Evolutionary conservation across 2,797 vertebrate genomes (phyloP).

Genomic region (Neoniphon sammara): DNA sequence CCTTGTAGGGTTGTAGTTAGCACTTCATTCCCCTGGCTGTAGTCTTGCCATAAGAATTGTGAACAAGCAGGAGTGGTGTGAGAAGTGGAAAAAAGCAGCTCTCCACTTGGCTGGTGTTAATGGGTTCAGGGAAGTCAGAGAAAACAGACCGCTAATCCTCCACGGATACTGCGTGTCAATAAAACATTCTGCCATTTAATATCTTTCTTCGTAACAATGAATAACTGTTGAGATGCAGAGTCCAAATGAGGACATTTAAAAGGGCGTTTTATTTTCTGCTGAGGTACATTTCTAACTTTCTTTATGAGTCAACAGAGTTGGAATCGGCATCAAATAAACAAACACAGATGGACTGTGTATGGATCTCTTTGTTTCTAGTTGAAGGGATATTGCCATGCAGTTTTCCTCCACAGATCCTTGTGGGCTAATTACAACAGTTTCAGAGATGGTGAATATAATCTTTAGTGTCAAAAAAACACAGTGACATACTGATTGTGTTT

Average conservation of each 20-base stretch:
- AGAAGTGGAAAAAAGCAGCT: conserved; percentile 51
- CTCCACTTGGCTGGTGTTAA: conserved; percentile 69
- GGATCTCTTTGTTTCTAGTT: conserved; percentile 55
- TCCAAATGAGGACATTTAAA: conserved; percentile 58
- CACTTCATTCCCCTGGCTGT: conserved; percentile 30
- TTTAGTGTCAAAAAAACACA: conserved; percentile 25
- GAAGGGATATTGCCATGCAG: conserved; percentile 14
- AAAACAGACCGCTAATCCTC: conserved; percentile 73
- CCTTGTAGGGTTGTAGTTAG: conserved; percentile 34
- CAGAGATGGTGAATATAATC: conserved; percentile 8
- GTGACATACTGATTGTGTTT: background rate
- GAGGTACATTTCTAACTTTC: conserved; percentile 45
- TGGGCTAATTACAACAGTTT: conserved; percentile 18
- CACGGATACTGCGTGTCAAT: conserved; percentile 74
- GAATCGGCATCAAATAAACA: conserved; percentile 57
- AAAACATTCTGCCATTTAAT: conserved; percentile 74
- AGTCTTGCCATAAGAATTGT: conserved; percentile 16
- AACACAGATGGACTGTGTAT: conserved; percentile 36
- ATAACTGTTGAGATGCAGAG: conserved; percentile 61
- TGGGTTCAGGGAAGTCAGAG: conserved; percentile 70
- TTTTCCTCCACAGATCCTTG: conserved; percentile 41
- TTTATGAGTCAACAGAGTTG: conserved; percentile 46
- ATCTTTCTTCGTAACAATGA: conserved; percentile 67
- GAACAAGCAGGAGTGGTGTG: conserved; percentile 33
- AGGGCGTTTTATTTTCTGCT: conserved; percentile 49